Conservation (phyloP, 2,797 vertebrate species). For the Pyrocephalus nanus region DNA sequence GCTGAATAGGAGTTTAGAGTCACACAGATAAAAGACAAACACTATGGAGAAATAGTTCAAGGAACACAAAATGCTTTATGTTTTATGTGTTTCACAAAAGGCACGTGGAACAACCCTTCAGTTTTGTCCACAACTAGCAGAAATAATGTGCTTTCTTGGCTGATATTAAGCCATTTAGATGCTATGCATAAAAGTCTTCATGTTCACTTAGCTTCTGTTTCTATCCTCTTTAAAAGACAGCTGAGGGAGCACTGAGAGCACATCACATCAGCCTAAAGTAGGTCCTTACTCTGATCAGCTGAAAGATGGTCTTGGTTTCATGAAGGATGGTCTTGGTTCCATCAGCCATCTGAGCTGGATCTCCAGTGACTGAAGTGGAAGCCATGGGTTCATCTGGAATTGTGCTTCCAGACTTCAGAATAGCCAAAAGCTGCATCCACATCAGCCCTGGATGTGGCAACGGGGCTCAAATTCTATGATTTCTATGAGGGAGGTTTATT, state of each 20-base stretch:
- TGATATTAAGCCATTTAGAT: background rate
- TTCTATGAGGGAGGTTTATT: background rate
- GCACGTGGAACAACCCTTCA: background rate
- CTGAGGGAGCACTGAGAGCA: background rate
- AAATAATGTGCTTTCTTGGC: background rate
- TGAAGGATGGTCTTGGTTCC: background rate
- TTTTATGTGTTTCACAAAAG: background rate
- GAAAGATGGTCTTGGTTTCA: background rate
- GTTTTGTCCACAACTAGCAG: background rate
- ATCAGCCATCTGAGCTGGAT: background rate
- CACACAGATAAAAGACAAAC: background rate
- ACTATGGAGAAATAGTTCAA: background rate
- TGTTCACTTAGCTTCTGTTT: background rate
- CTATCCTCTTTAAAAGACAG: background rate
- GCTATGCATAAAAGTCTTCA: background rate
- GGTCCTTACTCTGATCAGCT: background rate
- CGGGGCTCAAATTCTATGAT: background rate
- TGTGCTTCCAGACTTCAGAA: background rate
- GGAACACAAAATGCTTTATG: background rate
- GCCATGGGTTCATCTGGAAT: background rate
- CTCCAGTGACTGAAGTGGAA: background rate
- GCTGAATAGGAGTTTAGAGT: background rate
- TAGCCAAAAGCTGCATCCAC: accelerated
- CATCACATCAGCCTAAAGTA: background rate
- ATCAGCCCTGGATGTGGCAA: background rate